Base-by-base conservation (phyloP, 1,140 invertebrate species). In the Tachypleus tridentatus region DNA sequence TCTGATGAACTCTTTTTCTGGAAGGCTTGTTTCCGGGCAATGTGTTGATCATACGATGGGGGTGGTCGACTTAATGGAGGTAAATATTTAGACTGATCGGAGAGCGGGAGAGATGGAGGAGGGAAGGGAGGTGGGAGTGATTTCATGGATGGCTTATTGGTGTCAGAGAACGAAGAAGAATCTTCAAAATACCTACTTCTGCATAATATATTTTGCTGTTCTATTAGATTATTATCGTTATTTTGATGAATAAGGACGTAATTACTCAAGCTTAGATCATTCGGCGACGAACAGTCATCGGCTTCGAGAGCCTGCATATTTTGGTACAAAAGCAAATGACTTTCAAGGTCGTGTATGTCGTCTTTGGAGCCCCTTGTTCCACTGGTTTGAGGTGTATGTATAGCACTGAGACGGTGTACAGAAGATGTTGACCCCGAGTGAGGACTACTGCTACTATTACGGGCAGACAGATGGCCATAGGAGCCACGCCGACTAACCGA, bases 401-500 rank as follows among this genome's bases (percentile, higher is more conserved):
- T 61, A 5, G 54, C 51, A 57, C 68, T 64, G 7, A 61, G 49
- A 10, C 63, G 56, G 10, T 63, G 60, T 29, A 62, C 61, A 5
- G 61, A 63, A 29, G 62, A 66, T 8, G n/a, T 51, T 7, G 68
- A 67, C 49, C 65, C 66, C 29, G 60, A 64, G 47, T 58, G 47
- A 29, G 63, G 64, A 66, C 69, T 70, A 50, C 59, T 63, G 49
- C 66, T 67, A 49, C 66, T 67, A 29, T 67, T 79, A 84, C 89
- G 90, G 69, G 91, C 90, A 61, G 91, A 93, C 66, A 97, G 83
- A 78, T 97, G 93, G 10, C 92, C 93, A 78, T 95, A 95, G 64
- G 91, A 93, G 10, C 93, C 92, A 11, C 58, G 50, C 48, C 58
- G 64, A 4, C 60, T 61, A 4, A 62, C 64, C 8, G 47, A 11